Conservation (phyloP, 64 coral and sea anemone species). For the Stylophora pistillata region DNA sequence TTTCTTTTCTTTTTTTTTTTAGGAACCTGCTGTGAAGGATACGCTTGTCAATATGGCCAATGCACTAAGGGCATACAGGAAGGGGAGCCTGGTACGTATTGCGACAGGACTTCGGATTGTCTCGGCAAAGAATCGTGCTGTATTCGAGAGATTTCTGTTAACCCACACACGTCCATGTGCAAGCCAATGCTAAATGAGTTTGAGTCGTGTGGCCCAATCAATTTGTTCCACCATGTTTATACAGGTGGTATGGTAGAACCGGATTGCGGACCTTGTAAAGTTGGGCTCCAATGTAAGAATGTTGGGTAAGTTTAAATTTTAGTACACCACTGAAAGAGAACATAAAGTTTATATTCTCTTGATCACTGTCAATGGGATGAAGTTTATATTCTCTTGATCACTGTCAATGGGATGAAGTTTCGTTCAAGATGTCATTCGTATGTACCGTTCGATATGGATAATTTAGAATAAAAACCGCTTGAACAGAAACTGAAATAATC, state of each 20-base stretch:
- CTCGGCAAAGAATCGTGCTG: constrained; percentile 68
- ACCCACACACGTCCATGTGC: constrained; percentile 70
- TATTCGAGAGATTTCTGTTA: constrained; percentile 81
- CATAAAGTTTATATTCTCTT: no score
- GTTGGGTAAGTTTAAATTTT: constrained; percentile 65
- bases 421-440: background rate
- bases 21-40: constrained; percentile 85
- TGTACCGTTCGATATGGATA: no score
- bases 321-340: no score
- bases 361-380: no score
- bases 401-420: background rate
- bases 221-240: constrained; percentile 90
- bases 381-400: no score
- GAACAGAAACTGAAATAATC: no score
- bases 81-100: constrained; percentile 83
- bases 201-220: constrained; percentile 94
- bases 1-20: background rate
- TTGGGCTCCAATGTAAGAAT: constrained; percentile 80
- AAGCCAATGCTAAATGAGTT: constrained; percentile 86
- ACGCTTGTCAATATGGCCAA: constrained; percentile 78
- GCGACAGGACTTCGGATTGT: constrained; percentile 85
- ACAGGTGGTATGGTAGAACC: constrained; percentile 80
- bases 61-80: constrained; percentile 84
- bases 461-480: no score
- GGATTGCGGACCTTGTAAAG: constrained; percentile 86